Conservation (phyloP, 2,888 invertebrate species). For the Apamea monoglypha region DNA sequence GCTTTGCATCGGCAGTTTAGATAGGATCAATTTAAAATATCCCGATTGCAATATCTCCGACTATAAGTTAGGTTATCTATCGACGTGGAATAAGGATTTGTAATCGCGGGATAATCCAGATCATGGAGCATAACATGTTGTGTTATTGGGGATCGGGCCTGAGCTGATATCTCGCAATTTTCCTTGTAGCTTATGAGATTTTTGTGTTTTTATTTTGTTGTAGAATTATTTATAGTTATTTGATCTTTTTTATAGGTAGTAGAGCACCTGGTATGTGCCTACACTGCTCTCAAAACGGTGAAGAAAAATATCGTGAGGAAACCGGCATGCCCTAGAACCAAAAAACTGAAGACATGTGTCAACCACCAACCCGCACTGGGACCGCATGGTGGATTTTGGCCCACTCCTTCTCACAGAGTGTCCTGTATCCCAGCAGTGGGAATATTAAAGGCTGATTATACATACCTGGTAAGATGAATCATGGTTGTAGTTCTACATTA, state of each 20-base stretch:
- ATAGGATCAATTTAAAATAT: slow-evolving; percentile 80
- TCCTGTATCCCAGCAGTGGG: too few relatives aligned
- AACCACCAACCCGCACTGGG: background rate
- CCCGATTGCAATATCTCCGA: slow-evolving; percentile 75
- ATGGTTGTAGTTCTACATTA: background rate
- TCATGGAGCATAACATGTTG: slow-evolving; percentile 72
- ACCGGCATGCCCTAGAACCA: background rate
- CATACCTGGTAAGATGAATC: background rate
- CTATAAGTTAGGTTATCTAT: slow-evolving; percentile 75
- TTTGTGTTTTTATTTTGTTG: slow-evolving; percentile 34
- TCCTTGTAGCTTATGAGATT: slow-evolving; percentile 50
- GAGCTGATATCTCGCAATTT: slow-evolving; percentile 55
- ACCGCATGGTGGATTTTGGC: too few relatives aligned
- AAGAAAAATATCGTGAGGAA: too few relatives aligned
- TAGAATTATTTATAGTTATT: slow-evolving; percentile 9
- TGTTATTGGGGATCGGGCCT: slow-evolving; percentile 59
- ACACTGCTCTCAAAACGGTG: background rate
- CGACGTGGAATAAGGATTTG: slow-evolving; percentile 76
- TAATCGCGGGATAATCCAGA: slow-evolving; percentile 79
- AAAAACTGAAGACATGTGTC: too few relatives aligned
- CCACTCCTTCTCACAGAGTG: too few relatives aligned
- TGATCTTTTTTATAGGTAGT: slow-evolving; percentile 10
- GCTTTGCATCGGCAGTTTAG: slow-evolving; percentile 79
- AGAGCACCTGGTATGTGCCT: background rate
- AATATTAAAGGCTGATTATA: background rate